Evolutionary conservation across 92 coral and sea anemone genomes (phyloP), one percentile per base, ranked within the genome.

Genomic region (Isaurus tuberculatus): DNA sequence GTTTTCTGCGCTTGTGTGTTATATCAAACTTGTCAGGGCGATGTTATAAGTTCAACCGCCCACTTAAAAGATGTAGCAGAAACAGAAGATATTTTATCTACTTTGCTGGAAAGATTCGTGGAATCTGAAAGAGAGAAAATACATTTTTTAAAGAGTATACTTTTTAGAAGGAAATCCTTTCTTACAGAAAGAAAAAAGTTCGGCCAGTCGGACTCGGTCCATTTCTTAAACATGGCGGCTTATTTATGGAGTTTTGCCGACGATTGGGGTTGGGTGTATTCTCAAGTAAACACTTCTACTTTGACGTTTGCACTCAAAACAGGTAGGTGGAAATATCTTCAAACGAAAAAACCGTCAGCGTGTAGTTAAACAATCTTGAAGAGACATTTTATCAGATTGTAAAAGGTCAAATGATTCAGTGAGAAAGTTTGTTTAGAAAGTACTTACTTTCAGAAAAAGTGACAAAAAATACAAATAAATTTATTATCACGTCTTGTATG

Each of bases 101-200:
- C 36, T 15, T 77, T 33, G n/a, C 28, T 77, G 20, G 69, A 77
- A 19, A 25, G 6, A 1, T 77, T 32, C 82, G 26, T 77, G 27
- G 31, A 58, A 13, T 64, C 82, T 33, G 82, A 77, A 77, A 77
- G 51, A 20, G 43, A n/a, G 16, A 33, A 53, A 61, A 77, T 77
- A 29, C 19, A 28, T 3, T 22, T 13, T 32, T 43, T 77, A 17
- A 77, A 33, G 70, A 15, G 23, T 10, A 7, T 34, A 1, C 25
- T 77, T 30, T 51, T 17, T 8, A 77, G 42, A 22, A 37, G 69
- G 25, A 77, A 60, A 22, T 70, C 1, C 15, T 33, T 34, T 34
- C 2, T 1, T 13, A 5, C 23, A n/a, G 19, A 17, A 27, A 60
- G 16, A 13, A 23, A 53, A 37, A 60, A 58, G 1, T 34, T 58